Evolutionary conservation across 2,797 vertebrate species (phyloP).

Genomic region (Cyprinella venusta): DNA sequence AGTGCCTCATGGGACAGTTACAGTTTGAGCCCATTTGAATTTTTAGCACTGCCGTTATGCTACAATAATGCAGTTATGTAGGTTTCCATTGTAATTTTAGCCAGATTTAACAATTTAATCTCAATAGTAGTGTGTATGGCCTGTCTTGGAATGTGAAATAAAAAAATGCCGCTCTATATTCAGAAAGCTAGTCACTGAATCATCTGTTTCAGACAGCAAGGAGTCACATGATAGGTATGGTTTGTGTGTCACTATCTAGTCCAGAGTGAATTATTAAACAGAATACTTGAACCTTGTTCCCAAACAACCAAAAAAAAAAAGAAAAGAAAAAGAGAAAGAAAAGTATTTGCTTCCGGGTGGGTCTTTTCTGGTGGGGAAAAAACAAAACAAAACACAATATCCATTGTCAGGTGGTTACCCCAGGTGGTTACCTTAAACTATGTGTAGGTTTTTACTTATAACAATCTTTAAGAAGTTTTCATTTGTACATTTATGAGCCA

Average conservation of each 20-base stretch:
- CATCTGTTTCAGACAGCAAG: slow-evolving; percentile 23
- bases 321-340: too few species aligned
- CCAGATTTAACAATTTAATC: background rate
- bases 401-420: background rate
- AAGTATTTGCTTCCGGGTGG: background rate
- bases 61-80: background rate
- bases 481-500: too few species aligned
- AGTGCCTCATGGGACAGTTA: background rate
- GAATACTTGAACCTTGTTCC: slow-evolving; percentile 44
- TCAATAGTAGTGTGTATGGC: background rate
- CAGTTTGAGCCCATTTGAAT: background rate
- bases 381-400: background rate
- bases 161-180: slow-evolving; percentile 28
- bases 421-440: too few species aligned
- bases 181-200: slow-evolving; percentile 28
- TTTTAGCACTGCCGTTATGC: background rate
- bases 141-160: background rate
- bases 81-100: background rate
- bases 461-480: too few species aligned
- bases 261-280: slow-evolving; percentile 65
- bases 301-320: slow-evolving; percentile 9
- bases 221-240: slow-evolving; percentile 50
- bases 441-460: too few species aligned
- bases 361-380: background rate
- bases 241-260: slow-evolving; percentile 52